Conservation (phyloP, 2,113 vertebrate genomes). For the Dasypus novemcinctus region DNA sequence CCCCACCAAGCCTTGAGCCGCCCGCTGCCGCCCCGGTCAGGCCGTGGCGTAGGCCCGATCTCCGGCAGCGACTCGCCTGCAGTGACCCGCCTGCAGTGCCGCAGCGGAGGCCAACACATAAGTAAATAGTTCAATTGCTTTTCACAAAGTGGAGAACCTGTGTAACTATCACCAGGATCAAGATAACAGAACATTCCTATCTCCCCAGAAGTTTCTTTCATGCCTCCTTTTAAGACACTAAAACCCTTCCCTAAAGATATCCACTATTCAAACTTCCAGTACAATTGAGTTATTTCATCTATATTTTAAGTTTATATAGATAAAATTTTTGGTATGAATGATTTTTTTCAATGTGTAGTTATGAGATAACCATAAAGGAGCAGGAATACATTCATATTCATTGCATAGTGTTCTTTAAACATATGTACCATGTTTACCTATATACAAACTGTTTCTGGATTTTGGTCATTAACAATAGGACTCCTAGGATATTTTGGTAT, state of each 20-base stretch:
- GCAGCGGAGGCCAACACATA: no score
- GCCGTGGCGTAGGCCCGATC: no score
- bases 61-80: no score
- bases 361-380: background rate
- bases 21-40: no score
- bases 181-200: no score
- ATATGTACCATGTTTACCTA: background rate
- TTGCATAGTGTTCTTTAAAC: background rate
- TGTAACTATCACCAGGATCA: background rate
- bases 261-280: background rate
- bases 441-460: background rate
- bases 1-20: no score
- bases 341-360: background rate
- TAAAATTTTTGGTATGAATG: background rate
- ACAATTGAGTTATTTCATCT: background rate
- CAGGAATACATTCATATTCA: background rate
- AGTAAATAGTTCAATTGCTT: background rate
- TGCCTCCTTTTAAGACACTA: background rate
- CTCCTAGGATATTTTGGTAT: background rate
- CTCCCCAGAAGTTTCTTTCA: background rate
- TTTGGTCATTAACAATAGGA: background rate
- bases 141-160: background rate
- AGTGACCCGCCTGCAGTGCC: no score
- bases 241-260: background rate
- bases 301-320: background rate